phyloP scores from a whole-genome alignment of 2,797 vertebrate species.

The Varecia variegata region DNA sequence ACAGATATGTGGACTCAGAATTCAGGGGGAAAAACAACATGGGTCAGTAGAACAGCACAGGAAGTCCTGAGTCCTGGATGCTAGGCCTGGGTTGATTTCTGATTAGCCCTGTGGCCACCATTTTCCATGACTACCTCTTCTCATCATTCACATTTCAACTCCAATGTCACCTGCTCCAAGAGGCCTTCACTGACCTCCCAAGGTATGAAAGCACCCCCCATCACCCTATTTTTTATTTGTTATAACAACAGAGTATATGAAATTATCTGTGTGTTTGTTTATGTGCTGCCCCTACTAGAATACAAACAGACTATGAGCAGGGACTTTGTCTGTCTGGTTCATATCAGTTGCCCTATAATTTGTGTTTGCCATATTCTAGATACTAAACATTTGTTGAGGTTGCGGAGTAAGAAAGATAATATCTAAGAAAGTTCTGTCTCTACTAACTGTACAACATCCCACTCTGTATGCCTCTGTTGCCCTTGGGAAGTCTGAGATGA shows the following conservation, averaged over 20 bases:
- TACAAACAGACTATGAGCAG: no score
- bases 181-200: neutral
- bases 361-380: neutral
- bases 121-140: neutral
- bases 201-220: neutral
- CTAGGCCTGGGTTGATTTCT: neutral
- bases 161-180: neutral
- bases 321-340: neutral
- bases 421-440: neutral
- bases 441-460: neutral
- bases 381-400: neutral
- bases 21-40: neutral
- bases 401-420: neutral
- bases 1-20: neutral
- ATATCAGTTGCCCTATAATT: neutral
- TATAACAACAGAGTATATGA: neutral
- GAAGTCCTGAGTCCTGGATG: neutral
- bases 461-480: neutral
- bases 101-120: neutral
- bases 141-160: neutral
- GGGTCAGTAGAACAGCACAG: neutral
- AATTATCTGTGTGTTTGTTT: neutral
- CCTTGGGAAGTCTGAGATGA: neutral
- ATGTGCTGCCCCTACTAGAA: neutral
- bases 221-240: neutral